Evolutionary conservation across 2,888 invertebrate genomes (phyloP), one percentile per base, ranked within the genome.

Genomic region (Pollenia angustigena): DNA sequence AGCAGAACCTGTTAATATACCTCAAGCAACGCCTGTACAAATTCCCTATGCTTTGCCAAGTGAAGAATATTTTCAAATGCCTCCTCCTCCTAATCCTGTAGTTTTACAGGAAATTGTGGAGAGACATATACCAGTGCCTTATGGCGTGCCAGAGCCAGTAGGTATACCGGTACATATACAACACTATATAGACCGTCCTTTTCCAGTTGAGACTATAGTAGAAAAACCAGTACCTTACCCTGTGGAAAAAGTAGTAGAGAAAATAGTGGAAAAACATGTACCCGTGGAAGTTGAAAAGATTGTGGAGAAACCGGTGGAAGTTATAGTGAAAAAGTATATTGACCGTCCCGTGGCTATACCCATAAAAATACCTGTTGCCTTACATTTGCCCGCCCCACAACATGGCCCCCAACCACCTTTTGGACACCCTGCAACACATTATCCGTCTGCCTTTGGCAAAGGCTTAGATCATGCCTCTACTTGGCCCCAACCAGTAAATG

Each of bases 251-350:
- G 89, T 95, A 0, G 93, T 95, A 0, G 95, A 95, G 87, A 95
- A 94, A 85, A 94, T 92, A 12, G 92, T 93, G 8, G 93, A 93
- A 1, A 90, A 93, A 9, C 92, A 92, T 79, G 91, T 93, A 4
- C 92, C 94, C 16, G 90, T 94, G 78, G 93, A 96, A 48, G 94
- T 96, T 0, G 95, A 96, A 89, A 95, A 95, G 88, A 94, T 95
- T 1, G 94, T 95, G 0, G 94, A 95, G 0, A 94, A 94, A 72
- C 93, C 94, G 0, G 89, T 92, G 0, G 91, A 93, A 82, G 91
- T 91, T 81, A 89, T 92, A 18, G 92, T 93, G 0, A 92, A 93
- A 42, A 92, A 91, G 81, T 90, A 91, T 54, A 90, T 93, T 0
- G 92, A 93, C 88, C 91, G 92, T 0, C 93, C 93, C 0, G 94